Base-by-base conservation (phyloP, 1,140 invertebrate genomes). In the Drosophila teissieri region DNA sequence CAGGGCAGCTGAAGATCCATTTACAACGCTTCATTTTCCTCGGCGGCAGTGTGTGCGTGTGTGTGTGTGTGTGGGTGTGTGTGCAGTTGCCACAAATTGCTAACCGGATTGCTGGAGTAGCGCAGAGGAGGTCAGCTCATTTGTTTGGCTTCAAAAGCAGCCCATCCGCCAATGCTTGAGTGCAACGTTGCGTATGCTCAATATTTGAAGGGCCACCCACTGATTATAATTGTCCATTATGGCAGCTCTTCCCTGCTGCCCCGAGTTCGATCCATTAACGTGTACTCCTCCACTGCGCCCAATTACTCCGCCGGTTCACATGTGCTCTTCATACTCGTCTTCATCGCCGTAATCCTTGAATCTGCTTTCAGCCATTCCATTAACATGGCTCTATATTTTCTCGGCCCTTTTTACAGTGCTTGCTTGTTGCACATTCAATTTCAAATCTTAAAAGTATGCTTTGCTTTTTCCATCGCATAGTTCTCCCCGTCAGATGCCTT, bases 111-210 rank as follows among this genome's bases (percentile, higher is more conserved):
- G 24, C 8, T 5, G 17, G 11, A 6, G 27, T 10, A 34, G 7
- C 22, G 22, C 27, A 15, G 8, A 40, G n/a, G 14, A 22, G 42
- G 56, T 58, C 40, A 34, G 27, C 15, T 36, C 17, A 51, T 31
- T 64, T 45, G 62, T 45, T 64, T 37, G 31, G 62, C 62, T 63
- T 65, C 57, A 37, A 37, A 65, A 63, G 62, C 55, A 44, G 56
- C 55, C 61, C 61, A 36, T 40, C 54, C 22, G 17, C 37, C 51
- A 31, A 39, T 3, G 17, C 53, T 63, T 10, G n/a, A 60, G 40
- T 34, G 7, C 56, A 45, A 12, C 61, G 8, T 27, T 31, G 31
- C 61, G 61, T 64, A 62, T 62, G 40, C 56, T 31, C 15, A 10
- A 62, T 62, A 62, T 45, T 42, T 11, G 4, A 27, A 61, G 36